phyloP scores from a whole-genome alignment of 2,113 vertebrate species.

The Brienomyrus brachyistius region DNA sequence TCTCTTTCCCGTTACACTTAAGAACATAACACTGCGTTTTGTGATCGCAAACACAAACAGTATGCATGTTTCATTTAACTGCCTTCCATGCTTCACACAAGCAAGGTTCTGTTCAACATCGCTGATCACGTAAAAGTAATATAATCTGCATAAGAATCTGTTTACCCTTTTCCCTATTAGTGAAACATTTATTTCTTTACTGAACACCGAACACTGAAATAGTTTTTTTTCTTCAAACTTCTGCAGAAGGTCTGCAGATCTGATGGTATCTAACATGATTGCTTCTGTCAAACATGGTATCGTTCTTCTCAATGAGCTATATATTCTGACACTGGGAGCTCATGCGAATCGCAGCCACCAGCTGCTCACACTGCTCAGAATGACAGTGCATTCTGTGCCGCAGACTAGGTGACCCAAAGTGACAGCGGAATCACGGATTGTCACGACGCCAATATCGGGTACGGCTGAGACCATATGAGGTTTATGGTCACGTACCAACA shows the following conservation, averaged over 20 bases:
- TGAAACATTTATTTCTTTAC: not conserved
- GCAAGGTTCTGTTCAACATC: not conserved
- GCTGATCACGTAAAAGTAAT: not conserved
- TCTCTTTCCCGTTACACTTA: not conserved
- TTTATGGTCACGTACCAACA: not conserved
- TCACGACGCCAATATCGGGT: not conserved
- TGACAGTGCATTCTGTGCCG: not conserved
- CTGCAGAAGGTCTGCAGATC: not conserved
- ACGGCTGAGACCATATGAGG: too few relatives aligned
- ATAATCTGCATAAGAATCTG: not conserved
- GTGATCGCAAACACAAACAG: not conserved
- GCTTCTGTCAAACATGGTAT: slow-evolving; percentile 12
- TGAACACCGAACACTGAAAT: not conserved
- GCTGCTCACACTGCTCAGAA: not conserved
- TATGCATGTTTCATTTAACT: not conserved
- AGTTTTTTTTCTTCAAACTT: not conserved
- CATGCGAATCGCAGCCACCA: not conserved
- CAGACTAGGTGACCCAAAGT: slow-evolving; percentile 3
- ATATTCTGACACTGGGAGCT: not conserved
- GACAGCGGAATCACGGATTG: not conserved
- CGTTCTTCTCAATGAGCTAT: not conserved
- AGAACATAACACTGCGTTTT: not conserved
- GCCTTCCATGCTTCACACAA: not conserved
- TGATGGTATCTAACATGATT: not conserved
- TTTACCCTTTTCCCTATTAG: not conserved